Evolutionary conservation across 2,113 vertebrate genomes (phyloP).

Genomic region (Aegithalos caudatus): DNA sequence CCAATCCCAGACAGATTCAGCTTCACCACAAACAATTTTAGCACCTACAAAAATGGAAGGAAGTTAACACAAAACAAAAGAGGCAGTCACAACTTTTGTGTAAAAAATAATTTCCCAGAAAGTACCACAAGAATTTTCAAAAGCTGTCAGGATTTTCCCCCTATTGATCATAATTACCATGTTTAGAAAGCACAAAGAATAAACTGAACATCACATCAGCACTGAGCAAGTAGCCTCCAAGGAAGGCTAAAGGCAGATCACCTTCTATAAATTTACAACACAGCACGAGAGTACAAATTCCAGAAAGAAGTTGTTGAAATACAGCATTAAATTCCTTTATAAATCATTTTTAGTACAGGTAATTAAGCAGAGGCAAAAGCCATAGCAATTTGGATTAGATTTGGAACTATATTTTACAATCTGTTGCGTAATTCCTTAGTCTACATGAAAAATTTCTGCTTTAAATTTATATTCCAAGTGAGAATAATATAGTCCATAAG

Average conservation of each 20-base stretch:
- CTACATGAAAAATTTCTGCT: neutral
- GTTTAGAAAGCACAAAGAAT: neutral
- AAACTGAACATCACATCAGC: neutral
- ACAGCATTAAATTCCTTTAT: neutral
- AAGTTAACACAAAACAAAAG: neutral
- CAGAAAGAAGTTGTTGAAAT: neutral
- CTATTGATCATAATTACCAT: neutral
- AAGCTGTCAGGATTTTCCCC: neutral
- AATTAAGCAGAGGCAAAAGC: constrained; percentile 6
- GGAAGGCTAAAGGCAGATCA: neutral
- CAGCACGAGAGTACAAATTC: neutral
- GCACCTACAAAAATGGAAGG: neutral
- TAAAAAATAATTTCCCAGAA: neutral
- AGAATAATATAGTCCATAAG: neutral
- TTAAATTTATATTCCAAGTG: constrained; percentile 26
- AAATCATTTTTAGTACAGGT: constrained; percentile 51
- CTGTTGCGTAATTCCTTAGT: neutral
- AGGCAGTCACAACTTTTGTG: neutral
- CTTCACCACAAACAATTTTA: neutral
- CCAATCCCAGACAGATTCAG: neutral
- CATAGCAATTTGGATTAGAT: neutral
- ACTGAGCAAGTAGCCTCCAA: neutral
- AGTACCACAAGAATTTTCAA: neutral
- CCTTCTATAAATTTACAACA: neutral
- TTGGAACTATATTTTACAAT: constrained; percentile 13